A percentile compares a stretch with the other conserved stretches of the same genome.
phyloP scores from a whole-genome alignment of 2,797 vertebrate species.

The Lerista edwardsae region DNA sequence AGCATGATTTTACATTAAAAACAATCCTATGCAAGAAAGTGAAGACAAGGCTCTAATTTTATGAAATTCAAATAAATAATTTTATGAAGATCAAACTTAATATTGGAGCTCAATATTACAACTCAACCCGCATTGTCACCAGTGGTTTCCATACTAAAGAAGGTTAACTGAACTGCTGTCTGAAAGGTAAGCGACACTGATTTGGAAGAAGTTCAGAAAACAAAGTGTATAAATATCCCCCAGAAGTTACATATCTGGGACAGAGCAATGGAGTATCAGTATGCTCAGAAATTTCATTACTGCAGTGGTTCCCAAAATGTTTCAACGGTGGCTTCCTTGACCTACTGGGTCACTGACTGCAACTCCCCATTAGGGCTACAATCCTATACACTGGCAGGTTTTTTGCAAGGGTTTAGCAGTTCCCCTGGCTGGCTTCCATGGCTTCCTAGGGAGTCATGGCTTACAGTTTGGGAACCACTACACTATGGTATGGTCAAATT shows the following conservation, averaged over 20 bases:
- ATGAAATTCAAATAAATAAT: not conserved
- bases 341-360: too few species aligned
- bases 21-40: not conserved
- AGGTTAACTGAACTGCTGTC: not conserved
- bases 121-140: not conserved
- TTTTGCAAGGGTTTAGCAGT: too few species aligned
- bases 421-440: too few species aligned
- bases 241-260: not conserved
- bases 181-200: not conserved
- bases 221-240: not conserved
- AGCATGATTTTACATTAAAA: not conserved
- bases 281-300: not conserved
- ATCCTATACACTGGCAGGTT: too few species aligned
- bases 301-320: too few species aligned
- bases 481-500: not conserved
- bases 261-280: not conserved
- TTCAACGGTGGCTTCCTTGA: too few species aligned
- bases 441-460: too few species aligned
- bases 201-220: not conserved
- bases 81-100: not conserved
- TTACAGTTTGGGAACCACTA: too few species aligned
- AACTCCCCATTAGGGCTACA: too few species aligned
- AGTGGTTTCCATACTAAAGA: not conserved
- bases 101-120: not conserved
- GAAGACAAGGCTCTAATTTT: not conserved